A percentile compares a stretch with the other conserved stretches of the same genome.
Conservation (phyloP, 2,113 vertebrate species). For the Bathybates hornii region DNA sequence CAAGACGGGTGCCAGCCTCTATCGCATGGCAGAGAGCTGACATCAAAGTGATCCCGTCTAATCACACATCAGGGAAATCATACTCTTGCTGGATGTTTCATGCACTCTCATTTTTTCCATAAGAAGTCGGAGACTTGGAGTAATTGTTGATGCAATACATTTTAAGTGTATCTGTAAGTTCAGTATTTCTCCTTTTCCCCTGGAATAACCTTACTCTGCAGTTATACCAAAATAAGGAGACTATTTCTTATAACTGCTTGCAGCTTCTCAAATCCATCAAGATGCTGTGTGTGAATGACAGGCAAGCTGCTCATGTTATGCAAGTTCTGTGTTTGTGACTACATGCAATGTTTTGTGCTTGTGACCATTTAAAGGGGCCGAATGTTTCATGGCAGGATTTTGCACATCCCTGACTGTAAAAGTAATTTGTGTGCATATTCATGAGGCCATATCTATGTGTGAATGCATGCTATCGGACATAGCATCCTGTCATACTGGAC, state of each 20-base stretch:
- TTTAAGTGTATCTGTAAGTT: neutral
- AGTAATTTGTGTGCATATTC: neutral
- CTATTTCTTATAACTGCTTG: neutral
- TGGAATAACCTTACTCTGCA: neutral
- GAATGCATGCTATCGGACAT: neutral
- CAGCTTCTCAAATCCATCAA: slow-evolving; percentile 3
- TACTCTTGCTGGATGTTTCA: slow-evolving; percentile 2
- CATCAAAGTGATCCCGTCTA: slow-evolving; percentile 42
- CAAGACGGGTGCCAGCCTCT: neutral
- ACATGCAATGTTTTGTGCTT: neutral
- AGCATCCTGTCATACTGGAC: neutral
- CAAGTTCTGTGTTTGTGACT: neutral
- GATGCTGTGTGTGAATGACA: neutral
- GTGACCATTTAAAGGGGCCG: neutral
- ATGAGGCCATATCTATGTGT: neutral
- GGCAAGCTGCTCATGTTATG: neutral
- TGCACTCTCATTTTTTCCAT: neutral
- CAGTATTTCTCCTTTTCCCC: neutral
- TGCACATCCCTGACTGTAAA: neutral
- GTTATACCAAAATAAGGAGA: neutral
- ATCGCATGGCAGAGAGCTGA: slow-evolving; percentile 18
- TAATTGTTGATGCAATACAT: neutral
- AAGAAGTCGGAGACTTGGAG: neutral
- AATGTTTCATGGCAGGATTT: neutral
- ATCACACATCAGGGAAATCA: slow-evolving; percentile 52